Evolutionary conservation across 1,140 invertebrate genomes (phyloP).

Genomic region (Microplitis demolitor): DNA sequence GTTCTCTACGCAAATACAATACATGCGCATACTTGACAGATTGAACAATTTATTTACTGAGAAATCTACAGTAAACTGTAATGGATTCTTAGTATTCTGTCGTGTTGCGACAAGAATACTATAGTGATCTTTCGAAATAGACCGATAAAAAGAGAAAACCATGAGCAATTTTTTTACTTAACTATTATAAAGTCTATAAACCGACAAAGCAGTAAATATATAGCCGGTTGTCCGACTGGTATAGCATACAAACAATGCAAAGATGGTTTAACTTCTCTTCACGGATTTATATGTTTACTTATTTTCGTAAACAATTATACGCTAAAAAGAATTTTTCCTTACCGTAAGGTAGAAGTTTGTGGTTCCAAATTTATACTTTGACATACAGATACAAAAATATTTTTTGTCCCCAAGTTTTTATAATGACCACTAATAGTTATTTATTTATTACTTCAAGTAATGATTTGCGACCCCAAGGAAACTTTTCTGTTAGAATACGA

Average conservation of each 20-base stretch:
- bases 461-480: too few relatives aligned
- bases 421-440: too few relatives aligned
- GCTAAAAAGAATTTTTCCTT: too few relatives aligned
- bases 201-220: neutral
- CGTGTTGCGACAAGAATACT: slow-evolving; percentile 15
- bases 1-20: neutral
- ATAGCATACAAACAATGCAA: slow-evolving; percentile 1
- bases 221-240: neutral
- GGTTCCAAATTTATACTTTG: too few relatives aligned
- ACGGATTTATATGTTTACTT: neutral
- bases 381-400: too few relatives aligned
- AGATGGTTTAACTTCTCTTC: neutral
- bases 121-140: slow-evolving; percentile 19
- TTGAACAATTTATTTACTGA: slow-evolving; percentile 23
- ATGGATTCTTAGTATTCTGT: slow-evolving; percentile 15
- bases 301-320: too few relatives aligned
- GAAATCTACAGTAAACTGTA: slow-evolving; percentile 2
- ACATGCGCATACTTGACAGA: neutral
- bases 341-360: too few relatives aligned
- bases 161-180: neutral
- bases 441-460: too few relatives aligned
- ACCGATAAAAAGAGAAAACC: neutral
- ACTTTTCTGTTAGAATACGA: too few relatives aligned
- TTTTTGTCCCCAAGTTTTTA: too few relatives aligned
- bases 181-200: neutral